Evolutionary conservation across 92 coral and sea anemone species (phyloP).

Genomic region (Porites rus): DNA sequence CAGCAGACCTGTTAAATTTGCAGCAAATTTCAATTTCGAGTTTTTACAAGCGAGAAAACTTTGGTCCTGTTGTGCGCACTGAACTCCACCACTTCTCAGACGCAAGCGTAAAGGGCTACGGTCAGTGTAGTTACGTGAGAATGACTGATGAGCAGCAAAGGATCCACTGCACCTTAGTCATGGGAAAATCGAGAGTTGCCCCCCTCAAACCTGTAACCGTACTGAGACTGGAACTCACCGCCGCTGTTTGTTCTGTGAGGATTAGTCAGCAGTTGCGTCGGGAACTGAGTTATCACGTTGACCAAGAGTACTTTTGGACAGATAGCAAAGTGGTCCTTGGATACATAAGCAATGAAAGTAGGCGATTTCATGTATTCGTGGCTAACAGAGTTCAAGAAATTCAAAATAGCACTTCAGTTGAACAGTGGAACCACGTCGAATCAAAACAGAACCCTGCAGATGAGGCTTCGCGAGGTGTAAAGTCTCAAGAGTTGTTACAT

Average conservation of each 20-base stretch:
- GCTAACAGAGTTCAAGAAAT: conserved; percentile 63
- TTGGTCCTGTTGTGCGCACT: not conserved
- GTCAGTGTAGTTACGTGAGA: conserved; percentile 66
- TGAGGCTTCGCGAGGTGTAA: not conserved
- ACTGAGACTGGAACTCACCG: conserved; percentile 62
- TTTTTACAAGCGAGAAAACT: not conserved
- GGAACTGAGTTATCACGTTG: not conserved
- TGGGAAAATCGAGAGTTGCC: conserved; percentile 32
- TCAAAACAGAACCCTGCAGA: conserved; percentile 65
- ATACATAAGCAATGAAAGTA: conserved; percentile 52
- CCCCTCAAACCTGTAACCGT: conserved; percentile 57
- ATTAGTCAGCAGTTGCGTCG: conserved; percentile 3
- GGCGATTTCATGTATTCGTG: conserved; percentile 62
- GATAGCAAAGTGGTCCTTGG: conserved; percentile 68
- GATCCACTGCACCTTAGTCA: conserved; percentile 56
- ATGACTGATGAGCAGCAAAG: conserved; percentile 26
- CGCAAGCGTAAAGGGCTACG: conserved; percentile 51
- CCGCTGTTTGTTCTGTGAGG: not conserved
- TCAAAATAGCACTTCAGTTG: conserved; percentile 14
- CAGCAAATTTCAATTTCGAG: no score
- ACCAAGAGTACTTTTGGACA: conserved; percentile 49
- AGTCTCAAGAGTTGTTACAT: no score
- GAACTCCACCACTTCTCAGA: conserved; percentile 45
- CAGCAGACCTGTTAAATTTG: no score
- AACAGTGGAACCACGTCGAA: conserved; percentile 6